Conservation (phyloP, 2,797 vertebrate species). For the Triplophysa bombifrons region DNA sequence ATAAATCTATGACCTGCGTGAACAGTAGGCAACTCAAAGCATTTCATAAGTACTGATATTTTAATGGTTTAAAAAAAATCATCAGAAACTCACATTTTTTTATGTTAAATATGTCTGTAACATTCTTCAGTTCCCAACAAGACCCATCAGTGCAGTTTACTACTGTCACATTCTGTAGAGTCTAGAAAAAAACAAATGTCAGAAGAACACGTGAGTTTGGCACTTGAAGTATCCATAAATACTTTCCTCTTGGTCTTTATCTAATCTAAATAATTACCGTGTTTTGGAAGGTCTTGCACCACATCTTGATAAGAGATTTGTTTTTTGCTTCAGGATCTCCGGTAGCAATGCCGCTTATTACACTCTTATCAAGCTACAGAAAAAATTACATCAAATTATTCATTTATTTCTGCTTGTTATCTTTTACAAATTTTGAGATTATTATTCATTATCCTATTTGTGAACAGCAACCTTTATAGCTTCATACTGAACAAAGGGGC, state of each 20-base stretch:
- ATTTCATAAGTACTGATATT: not conserved
- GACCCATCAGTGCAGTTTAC: slow-evolving; percentile 81
- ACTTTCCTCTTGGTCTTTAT: not conserved
- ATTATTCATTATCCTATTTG: not conserved
- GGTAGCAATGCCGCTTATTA: slow-evolving; percentile 85
- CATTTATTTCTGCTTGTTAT: not conserved
- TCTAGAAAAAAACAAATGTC: slow-evolving; percentile 66
- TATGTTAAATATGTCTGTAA: slow-evolving; percentile 74
- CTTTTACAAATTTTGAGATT: not conserved
- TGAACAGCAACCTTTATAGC: slow-evolving; percentile 23
- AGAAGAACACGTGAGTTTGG: not conserved
- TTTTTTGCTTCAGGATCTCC: slow-evolving; percentile 80
- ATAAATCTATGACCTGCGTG: not conserved
- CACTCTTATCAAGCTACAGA: slow-evolving; percentile 83
- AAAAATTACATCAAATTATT: slow-evolving; percentile 1
- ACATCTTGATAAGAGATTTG: slow-evolving; percentile 86
- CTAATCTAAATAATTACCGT: slow-evolving; percentile 59
- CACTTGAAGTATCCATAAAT: not conserved
- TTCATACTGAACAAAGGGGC: slow-evolving; percentile 20
- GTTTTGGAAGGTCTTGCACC: slow-evolving; percentile 83
- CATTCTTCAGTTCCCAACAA: slow-evolving; percentile 87
- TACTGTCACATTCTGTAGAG: slow-evolving; percentile 77
- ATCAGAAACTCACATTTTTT: slow-evolving; percentile 81
- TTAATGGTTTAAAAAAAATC: not conserved
- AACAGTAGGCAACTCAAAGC: not conserved